These are phyloP conservation scores for Lagocephalus sceleratus DNA, from an alignment of 2,797 vertebrate species.

Conservation along the genomic window DNA sequence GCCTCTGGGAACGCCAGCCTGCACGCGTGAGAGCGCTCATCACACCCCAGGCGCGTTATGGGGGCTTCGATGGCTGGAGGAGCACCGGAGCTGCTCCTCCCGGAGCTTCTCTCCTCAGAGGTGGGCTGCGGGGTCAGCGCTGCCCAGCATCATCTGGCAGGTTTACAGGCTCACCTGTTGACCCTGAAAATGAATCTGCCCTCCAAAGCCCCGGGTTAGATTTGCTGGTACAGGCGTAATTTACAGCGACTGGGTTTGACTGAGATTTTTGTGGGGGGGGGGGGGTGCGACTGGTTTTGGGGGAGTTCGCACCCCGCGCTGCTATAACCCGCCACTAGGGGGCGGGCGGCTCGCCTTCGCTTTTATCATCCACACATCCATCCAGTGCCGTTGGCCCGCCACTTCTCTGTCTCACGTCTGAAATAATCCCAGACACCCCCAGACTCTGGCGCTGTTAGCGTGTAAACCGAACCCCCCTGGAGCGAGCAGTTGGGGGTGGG, in stretches of 20 bases:
- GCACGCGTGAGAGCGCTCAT: constrained; percentile 43
- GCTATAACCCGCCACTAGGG: background rate
- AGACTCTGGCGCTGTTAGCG: constrained; percentile 30
- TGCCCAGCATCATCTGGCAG: constrained; percentile 44
- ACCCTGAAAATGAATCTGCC: constrained; percentile 29
- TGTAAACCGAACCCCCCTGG: constrained; percentile 42
- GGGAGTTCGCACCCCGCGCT: background rate
- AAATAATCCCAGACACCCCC: constrained; percentile 32
- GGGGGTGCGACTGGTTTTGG: background rate
- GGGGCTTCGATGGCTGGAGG: constrained; percentile 27
- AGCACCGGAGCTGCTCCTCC: constrained; percentile 48
- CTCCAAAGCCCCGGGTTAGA: background rate
- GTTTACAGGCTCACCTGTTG: constrained; percentile 46
- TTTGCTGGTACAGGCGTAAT: background rate
- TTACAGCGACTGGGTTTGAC: too few relatives aligned
- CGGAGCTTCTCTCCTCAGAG: constrained; percentile 15
- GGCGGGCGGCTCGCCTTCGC: background rate
- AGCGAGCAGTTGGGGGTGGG: background rate
- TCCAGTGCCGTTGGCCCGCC: background rate
- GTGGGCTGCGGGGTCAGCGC: constrained; percentile 48
- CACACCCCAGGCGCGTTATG: constrained; percentile 43
- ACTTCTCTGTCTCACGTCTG: constrained; percentile 15
- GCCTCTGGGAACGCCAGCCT: constrained; percentile 37
- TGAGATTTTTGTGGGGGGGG: background rate
- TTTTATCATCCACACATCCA: background rate